A percentile compares a stretch with the other conserved stretches of the same genome.
Evolutionary conservation across 2,797 vertebrate species (phyloP).

Genomic region (Luscinia megarhynchos): DNA sequence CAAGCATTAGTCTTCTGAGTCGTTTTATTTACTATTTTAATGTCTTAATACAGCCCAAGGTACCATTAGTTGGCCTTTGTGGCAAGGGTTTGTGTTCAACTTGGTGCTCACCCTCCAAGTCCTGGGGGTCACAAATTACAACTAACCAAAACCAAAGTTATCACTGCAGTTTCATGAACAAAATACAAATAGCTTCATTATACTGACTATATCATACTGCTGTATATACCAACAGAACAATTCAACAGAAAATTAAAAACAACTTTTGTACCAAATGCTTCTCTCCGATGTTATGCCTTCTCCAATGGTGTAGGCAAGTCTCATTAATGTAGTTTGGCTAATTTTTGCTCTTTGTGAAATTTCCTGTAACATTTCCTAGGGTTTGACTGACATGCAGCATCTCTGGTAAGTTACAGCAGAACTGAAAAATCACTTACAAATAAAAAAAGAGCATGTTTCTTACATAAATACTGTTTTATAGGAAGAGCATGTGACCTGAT

Average conservation of each 20-base stretch:
- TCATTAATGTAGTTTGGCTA: neutral
- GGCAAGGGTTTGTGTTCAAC: neutral
- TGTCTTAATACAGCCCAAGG: neutral
- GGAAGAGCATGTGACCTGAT: conserved; percentile 90
- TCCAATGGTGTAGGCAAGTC: neutral
- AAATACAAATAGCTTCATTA: neutral
- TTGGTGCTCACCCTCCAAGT: neutral
- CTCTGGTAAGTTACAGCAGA: neutral
- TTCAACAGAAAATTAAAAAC: neutral
- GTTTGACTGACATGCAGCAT: neutral
- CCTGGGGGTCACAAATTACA: neutral
- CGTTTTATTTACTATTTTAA: neutral
- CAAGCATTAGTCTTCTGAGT: neutral
- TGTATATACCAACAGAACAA: neutral
- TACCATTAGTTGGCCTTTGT: neutral
- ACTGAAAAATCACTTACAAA: neutral
- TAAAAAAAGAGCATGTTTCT: neutral
- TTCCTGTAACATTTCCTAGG: neutral
- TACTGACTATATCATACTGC: neutral
- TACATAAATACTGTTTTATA: conserved; percentile 59
- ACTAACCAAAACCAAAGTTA: neutral
- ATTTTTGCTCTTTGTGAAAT: neutral
- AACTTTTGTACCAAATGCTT: neutral
- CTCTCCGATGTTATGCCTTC: neutral
- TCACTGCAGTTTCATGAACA: neutral